Evolutionary conservation across 2,888 invertebrate species (phyloP), one percentile per base, ranked within the genome.

Genomic region (Acheta domesticus): DNA sequence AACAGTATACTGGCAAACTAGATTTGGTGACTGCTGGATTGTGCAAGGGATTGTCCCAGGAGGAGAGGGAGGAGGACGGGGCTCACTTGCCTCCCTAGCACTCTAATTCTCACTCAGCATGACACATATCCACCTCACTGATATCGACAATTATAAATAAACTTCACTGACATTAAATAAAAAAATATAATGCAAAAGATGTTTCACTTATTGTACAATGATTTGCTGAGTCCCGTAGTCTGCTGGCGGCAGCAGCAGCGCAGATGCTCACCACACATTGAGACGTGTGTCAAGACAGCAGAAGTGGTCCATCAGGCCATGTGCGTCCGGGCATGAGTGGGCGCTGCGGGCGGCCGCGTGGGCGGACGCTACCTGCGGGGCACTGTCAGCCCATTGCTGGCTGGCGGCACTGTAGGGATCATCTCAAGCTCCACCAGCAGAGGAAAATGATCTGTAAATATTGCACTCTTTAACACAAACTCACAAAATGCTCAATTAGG

Each of bases 351-450:
- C 74, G 74, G 79, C 79, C 76, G 77, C 48, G 74, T 74, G 48
- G 49, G 77, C 78, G 77, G 80, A 89, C 92, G 93, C 93, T 93
- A 95, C 94, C 95, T 94, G 87, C 95, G 92, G 86, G 92, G 91
- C 85, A 95, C 62, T 19, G 62, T 93, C 84, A 95, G 89, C 80
- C 95, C 95, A 89, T 95, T 95, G 85, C 93, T 84, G 19, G 83
- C 81, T 62, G 84, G 82, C 74, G 84, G 84, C 86, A 93, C 90
- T 84, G 92, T 92, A 81, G 95, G 94, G 84, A 92, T 92, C 92
- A 96, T 93, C 88, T 97, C 96, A 85, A 97, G 87, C 87, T 97
- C 96, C 81, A 96, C 96, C 85, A 97, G 89, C 82, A 97, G 89
- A 78, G 96, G 96, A 88, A 97, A 96, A 89, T 97, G 97, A 89